These are phyloP conservation scores for Emberiza fucata DNA, from an alignment of 2,113 vertebrate genomes.

Conservation along the genomic window DNA sequence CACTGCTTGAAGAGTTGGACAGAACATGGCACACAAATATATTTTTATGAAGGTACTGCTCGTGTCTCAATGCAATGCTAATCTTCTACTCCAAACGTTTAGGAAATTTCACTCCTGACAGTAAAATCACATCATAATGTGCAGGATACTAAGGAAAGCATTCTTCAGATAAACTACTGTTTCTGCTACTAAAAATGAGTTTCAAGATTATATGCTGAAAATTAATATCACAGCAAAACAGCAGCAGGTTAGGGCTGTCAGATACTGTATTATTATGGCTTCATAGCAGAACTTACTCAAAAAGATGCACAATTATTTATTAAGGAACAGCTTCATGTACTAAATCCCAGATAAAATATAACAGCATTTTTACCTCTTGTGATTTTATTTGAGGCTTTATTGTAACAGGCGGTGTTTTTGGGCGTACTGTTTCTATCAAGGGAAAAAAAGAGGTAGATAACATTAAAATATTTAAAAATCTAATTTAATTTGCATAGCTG, in stretches of 20 bases:
- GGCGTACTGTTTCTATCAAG: conserved; percentile 82
- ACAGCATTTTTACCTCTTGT: conserved; percentile 78
- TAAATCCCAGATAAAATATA: conserved; percentile 20
- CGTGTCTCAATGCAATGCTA: neutral
- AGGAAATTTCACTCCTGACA: neutral
- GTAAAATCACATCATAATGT: neutral
- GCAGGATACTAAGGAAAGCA: neutral
- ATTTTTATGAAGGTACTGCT: neutral
- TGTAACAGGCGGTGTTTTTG: conserved; percentile 88
- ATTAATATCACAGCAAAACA: neutral
- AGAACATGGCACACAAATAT: neutral
- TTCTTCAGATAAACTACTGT: neutral
- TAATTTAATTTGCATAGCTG: neutral
- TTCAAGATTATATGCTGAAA: neutral
- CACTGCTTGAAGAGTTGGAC: neutral
- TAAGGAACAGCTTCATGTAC: conserved; percentile 6
- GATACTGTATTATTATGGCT: neutral
- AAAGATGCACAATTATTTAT: neutral
- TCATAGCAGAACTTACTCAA: neutral
- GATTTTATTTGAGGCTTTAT: conserved; percentile 83
- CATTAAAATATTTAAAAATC: neutral
- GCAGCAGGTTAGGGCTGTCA: neutral
- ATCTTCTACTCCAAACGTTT: neutral
- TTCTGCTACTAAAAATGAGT: neutral
- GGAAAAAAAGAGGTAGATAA: neutral